Evolutionary conservation across 2,888 invertebrate species (phyloP), one percentile per base, ranked within the genome.

Genomic region (Drosophila quinaria): DNA sequence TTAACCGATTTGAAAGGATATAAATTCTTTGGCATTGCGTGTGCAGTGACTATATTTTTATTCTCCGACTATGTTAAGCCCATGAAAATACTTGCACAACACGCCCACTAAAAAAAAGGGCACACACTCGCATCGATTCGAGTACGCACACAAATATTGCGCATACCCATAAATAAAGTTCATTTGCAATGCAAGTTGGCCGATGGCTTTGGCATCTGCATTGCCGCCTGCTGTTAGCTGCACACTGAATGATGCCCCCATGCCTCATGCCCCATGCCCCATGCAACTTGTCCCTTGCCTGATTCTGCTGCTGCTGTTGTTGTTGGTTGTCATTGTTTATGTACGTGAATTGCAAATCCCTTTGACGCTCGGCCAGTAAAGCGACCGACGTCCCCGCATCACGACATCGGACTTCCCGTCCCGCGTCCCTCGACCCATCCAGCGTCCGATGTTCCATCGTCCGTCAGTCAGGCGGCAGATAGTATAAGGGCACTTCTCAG

Each of bases 261-360:
- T 64, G 68, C 44, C 51, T 2, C 33, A 4, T 50, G 31, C 50
- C 29, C 0, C 44, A 29, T 51, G 46, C 25, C 47, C 25, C 50
- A 8, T 61, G 52, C 31, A 13, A 0, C 54, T 25, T 51, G 63
- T 58, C 51, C 52, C 51, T n/a, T 64, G 68, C 44, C 55, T 41
- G 35, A 44, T 54, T 29, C 54, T 31, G 35, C 39, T 56, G 41
- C 37, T 61, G 37, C 49, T 61, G 54, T 47, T 64, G 55, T 51
- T 69, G 75, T 64, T 83, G 66, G 51, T 22, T 78, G 79, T 71
- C 83, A 74, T 83, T 82, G 83, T 74, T 80, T 81, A 86, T 86
- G 83, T 66, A 81, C 86, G 74, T 83, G 78, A 86, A 82, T 81
- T 82, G 74, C 70, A 76, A 76, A 86, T 76, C 86, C 75, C 60